Evolutionary conservation across 2,888 invertebrate genomes (phyloP), one percentile per base, ranked within the genome.

Genomic region (Pollenia amentaria): DNA sequence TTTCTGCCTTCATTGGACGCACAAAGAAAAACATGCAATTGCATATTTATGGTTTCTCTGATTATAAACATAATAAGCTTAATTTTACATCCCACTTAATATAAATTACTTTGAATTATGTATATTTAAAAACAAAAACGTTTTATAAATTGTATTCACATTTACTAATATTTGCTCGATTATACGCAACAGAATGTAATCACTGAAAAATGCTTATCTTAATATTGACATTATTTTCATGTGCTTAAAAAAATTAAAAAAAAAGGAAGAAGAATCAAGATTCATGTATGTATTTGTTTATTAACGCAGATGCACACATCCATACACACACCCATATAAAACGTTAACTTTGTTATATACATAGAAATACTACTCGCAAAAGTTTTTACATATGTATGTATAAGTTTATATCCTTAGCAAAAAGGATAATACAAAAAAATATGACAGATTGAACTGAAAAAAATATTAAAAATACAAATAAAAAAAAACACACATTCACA

Each of bases 151-250:
- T n/a, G 29, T 14, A 57, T 2, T 11, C 57, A 57, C 29, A 38
- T 38, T 57, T 57, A 42, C 9, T 40, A 10, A 16, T 69, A 48
- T 69, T 69, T 51, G 51, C 51, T 69, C 51, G 51, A 69, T 51
- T 69, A 16, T 18, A 18, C 12, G 8, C 7, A 16, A 60, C 16
- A 16, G 48, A 64, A 67, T 67, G 4, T 38, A 46, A 69, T 51
- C 79, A 69, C 53, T 69, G 46, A 60, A 75, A 83, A 83, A 57
- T 80, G 60, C 70, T 76, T 87, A 80, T 80, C 75, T 70, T 42
- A 83, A 84, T 87, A 87, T 84, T 84, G 75, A 72, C 79, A 87
- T 80, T 80, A 87, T 84, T 87, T 80, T 76, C 16, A 40, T 75
- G 38, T 69, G 11, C 21, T 21, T 2, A 64, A 62, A 67, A 2